These are phyloP conservation scores for Callimorpha dominula DNA, from an alignment of 2,888 invertebrate species.

Conservation along the genomic window DNA sequence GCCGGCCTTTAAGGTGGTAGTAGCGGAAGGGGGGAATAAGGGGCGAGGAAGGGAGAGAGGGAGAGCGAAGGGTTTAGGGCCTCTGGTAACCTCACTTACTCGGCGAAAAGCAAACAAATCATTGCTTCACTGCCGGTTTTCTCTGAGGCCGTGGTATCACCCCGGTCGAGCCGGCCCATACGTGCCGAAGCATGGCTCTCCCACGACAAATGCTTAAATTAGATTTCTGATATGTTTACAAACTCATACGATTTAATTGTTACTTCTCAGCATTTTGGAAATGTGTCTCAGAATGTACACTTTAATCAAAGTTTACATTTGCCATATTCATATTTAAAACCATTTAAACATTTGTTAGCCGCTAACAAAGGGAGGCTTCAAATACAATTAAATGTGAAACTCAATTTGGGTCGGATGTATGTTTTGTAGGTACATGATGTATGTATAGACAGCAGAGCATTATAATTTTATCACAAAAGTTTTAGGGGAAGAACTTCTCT, in stretches of 20 bases:
- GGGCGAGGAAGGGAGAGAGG: too few species aligned
- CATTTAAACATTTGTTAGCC: neutral
- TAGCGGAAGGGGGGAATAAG: too few species aligned
- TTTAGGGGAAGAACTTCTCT: neutral
- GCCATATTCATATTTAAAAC: neutral
- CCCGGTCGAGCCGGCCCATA: too few species aligned
- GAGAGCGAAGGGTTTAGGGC: too few species aligned
- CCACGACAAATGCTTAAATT: neutral
- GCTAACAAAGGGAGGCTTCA: neutral
- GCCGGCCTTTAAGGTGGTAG: too few species aligned
- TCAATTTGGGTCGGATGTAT: neutral
- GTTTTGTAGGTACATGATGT: neutral
- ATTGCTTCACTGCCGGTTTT: too few species aligned
- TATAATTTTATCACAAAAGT: neutral
- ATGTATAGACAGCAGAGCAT: neutral
- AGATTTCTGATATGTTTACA: neutral
- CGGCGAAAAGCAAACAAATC: too few species aligned
- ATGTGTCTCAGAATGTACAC: neutral
- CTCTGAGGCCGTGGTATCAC: too few species aligned
- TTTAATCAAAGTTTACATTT: neutral
- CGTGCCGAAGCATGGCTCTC: too few species aligned
- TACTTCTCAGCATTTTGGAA: neutral
- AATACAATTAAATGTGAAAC: neutral
- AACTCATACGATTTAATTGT: neutral
- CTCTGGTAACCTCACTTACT: too few species aligned